Evolutionary conservation across 37 sponge, comb jelly and placozoan species (phyloP), one percentile per base, ranked within the genome.

Genomic region (Spongia lamella): DNA sequence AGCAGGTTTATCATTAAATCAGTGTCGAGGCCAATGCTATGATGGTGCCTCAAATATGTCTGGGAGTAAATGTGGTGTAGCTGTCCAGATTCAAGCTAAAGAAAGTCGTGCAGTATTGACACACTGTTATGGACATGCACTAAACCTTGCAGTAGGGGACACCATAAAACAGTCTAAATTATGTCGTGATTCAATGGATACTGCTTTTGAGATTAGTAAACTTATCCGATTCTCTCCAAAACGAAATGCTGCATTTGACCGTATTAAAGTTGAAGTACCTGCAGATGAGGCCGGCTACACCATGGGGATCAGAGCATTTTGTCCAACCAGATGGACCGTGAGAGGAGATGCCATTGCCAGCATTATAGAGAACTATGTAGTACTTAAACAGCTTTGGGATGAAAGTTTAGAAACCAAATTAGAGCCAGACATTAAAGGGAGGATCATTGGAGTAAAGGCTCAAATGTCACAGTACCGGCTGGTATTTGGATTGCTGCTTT

Each of bases 281-380:
- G 55, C 54, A 40, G 75, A 73, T 27, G 60, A 73, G 1, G 75
- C 73, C n/a, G n/a, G n/a, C n/a, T 53, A 4, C 2, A 38, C 61
- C 31, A 36, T 30, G 36, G 83, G 75, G 1, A 82, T 82, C 20
- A 24, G 83, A 29, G 22, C 83, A 53, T 74, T 82, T 49, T 82
- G 83, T 36, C 83, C 75, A 50, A 82, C 83, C 32, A 47, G 75
- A n/a, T 82, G 83, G 83, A 82, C 83, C 3, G 83, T 82, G 0
- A 53, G 83, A 3, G 83, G 75, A 2, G 75, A 74, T 29, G 75
- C 83, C 24, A 74, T 82, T 33, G 66, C 61, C 38, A 82, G 83
- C 35, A 80, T 82, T 49, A 3, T 74, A 5, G 66, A 63, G 38
- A 73, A 82, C 67, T 82, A 82, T 39, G 49, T 62, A 40, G 4